Conservation (phyloP, 2,797 vertebrate species). For the Sebastolobus altivelis region DNA sequence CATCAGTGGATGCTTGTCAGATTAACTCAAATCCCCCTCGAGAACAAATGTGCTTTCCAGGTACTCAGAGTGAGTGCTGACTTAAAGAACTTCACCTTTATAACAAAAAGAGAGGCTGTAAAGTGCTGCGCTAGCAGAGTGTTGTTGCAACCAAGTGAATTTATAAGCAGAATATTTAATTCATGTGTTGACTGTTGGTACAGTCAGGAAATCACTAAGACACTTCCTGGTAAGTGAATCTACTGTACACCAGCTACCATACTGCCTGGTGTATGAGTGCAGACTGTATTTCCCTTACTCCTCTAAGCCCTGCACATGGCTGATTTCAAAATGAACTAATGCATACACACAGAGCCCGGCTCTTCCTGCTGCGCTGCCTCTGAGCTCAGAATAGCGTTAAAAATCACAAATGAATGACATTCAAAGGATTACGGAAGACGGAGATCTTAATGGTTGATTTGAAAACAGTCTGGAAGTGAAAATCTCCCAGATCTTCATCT, state of each 20-base stretch:
- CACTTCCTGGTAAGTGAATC: constrained; percentile 33
- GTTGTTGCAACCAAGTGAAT: constrained; percentile 46
- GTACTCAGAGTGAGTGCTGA: constrained; percentile 49
- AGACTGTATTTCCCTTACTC: constrained; percentile 44
- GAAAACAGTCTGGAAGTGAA: constrained; percentile 67
- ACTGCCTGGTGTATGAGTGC: constrained; percentile 15
- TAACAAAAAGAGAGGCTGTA: constrained; percentile 29
- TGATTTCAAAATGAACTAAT: constrained; percentile 24
- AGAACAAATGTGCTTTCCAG: constrained; percentile 26
- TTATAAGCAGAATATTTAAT: constrained; percentile 63
- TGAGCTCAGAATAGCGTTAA: constrained; percentile 41
- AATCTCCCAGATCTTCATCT: constrained; percentile 70
- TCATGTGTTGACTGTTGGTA: constrained; percentile 51
- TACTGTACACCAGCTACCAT: constrained; percentile 25
- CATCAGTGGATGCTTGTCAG: constrained; percentile 24
- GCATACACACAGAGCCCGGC: constrained; percentile 26
- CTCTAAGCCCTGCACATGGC: constrained; percentile 38
- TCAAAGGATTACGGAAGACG: constrained; percentile 70
- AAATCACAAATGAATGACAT: constrained; percentile 72
- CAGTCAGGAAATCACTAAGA: constrained; percentile 35
- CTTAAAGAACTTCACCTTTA: constrained; percentile 49
- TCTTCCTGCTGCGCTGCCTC: constrained; percentile 36
- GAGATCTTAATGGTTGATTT: constrained; percentile 78
- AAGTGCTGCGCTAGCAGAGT: constrained; percentile 52
- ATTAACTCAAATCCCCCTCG: constrained; percentile 19